Conservation (phyloP, 2,797 vertebrate genomes). For the Hyperoplus lanceolatus region DNA sequence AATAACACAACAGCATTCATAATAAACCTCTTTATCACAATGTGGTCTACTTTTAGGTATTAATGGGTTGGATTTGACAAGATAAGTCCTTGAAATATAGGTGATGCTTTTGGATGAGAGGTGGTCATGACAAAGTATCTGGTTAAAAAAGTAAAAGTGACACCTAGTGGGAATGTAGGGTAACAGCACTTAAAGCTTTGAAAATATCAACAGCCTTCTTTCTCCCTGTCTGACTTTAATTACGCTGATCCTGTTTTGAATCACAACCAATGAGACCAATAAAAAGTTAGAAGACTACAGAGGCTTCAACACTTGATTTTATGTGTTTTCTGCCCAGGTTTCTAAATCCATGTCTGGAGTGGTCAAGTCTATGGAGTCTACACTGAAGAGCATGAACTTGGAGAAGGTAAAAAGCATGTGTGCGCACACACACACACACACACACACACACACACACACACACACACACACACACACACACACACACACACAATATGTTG, state of each 20-base stretch:
- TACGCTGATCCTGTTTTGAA: neutral
- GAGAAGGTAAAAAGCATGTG: constrained; percentile 88
- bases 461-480: neutral
- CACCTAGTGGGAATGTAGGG: constrained; percentile 69
- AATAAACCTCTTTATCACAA: constrained; percentile 13
- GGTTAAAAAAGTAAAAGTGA: constrained; percentile 68
- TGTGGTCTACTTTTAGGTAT: constrained; percentile 1
- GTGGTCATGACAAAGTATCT: neutral
- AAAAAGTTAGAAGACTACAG: neutral
- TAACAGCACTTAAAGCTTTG: constrained; percentile 30
- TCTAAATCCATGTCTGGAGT: constrained; percentile 95
- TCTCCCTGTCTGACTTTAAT: constrained; percentile 2
- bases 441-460: too few relatives aligned
- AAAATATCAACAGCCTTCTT: neutral
- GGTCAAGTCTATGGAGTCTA: constrained; percentile 94
- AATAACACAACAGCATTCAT: constrained; percentile 14
- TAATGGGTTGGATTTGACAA: constrained; percentile 20
- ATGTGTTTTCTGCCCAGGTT: constrained; percentile 80
- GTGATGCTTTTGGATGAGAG: constrained; percentile 7
- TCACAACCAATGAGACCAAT: neutral
- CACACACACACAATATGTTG: neutral
- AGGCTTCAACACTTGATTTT: neutral
- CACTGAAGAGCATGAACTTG: constrained; percentile 94
- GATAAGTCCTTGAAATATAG: constrained; percentile 18
- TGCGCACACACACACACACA: neutral